Evolutionary conservation across 37 sponge, comb jelly and placozoan genomes (phyloP).

Genomic region (Axinella damicornis): DNA sequence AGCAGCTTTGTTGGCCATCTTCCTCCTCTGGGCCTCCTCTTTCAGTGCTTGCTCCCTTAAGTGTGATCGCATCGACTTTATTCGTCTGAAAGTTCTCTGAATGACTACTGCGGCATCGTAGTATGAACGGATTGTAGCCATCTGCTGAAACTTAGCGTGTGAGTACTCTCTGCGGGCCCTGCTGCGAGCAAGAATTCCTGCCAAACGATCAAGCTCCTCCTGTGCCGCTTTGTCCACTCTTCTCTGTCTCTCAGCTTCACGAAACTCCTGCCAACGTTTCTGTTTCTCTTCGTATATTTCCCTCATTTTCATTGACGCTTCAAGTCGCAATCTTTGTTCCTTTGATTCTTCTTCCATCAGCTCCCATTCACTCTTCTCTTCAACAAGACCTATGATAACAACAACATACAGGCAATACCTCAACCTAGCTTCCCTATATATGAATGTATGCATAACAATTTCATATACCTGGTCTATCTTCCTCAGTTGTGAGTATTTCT

Average conservation of each 20-base stretch:
- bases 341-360: neutral
- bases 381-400: too few species aligned
- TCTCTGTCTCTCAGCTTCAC: slow-evolving; percentile 63
- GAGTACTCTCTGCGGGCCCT: slow-evolving; percentile 48
- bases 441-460: too few species aligned
- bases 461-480: too few species aligned
- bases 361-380: neutral
- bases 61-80: neutral
- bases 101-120: slow-evolving; percentile 62
- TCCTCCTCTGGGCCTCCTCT: neutral
- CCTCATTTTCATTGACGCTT: slow-evolving; percentile 66
- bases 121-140: slow-evolving; percentile 42
- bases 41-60: neutral
- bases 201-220: slow-evolving; percentile 53
- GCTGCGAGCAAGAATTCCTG: slow-evolving; percentile 60
- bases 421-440: too few species aligned
- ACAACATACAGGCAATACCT: too few species aligned
- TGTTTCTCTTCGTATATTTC: slow-evolving; percentile 44
- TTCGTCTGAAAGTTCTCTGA: slow-evolving; percentile 58
- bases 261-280: slow-evolving; percentile 57
- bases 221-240: slow-evolving; percentile 63
- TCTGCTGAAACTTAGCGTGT: slow-evolving; percentile 41
- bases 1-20: slow-evolving; percentile 42
- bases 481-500: too few species aligned
- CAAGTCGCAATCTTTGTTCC: slow-evolving; percentile 48